phyloP scores from a whole-genome alignment of 2,888 invertebrate genomes.

The Chironomus tentans region DNA sequence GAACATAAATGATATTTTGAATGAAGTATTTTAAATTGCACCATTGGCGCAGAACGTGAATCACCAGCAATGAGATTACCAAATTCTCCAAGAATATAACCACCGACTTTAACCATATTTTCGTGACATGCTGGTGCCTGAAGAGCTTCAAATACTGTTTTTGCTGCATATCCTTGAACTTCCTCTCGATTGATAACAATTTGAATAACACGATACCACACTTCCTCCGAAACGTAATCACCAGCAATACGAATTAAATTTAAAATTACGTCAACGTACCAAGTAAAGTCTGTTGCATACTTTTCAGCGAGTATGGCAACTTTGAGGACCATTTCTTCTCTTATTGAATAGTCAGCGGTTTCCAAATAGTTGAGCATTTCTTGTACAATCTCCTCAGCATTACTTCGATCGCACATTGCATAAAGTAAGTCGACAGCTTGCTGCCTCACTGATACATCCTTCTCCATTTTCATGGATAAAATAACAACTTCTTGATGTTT shows the following conservation, averaged over 20 bases:
- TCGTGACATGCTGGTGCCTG: conserved; percentile 99
- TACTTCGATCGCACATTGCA: conserved; percentile 99
- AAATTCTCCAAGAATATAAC: conserved; percentile 98
- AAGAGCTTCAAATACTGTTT: conserved; percentile 97
- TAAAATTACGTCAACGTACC: conserved; percentile 95
- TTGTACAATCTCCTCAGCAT: conserved; percentile 98
- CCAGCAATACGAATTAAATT: conserved; percentile 99
- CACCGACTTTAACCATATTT: conserved; percentile 99
- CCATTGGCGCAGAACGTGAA: conserved; percentile 89
- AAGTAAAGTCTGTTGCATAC: conserved; percentile 98
- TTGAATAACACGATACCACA: conserved; percentile 99
- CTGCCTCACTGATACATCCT: conserved; percentile 95
- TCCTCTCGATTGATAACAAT: conserved; percentile 99
- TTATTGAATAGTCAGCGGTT: conserved; percentile 98
- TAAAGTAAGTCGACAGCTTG: conserved; percentile 96
- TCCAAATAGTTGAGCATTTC: conserved; percentile 99
- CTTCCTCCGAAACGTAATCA: conserved; percentile 99
- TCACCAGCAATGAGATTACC: conserved; percentile 99
- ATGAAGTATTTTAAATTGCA: conserved; percentile 96
- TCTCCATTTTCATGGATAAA: conserved; percentile 97
- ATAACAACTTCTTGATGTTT: conserved; percentile 99
- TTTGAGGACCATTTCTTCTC: conserved; percentile 99
- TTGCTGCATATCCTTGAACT: conserved; percentile 99
- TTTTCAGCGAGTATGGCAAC: conserved; percentile 99
- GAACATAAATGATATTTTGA: conserved; percentile 98